Evolutionary conservation across 2,113 vertebrate species (phyloP).

Genomic region (Erythrocercus mccallii): DNA sequence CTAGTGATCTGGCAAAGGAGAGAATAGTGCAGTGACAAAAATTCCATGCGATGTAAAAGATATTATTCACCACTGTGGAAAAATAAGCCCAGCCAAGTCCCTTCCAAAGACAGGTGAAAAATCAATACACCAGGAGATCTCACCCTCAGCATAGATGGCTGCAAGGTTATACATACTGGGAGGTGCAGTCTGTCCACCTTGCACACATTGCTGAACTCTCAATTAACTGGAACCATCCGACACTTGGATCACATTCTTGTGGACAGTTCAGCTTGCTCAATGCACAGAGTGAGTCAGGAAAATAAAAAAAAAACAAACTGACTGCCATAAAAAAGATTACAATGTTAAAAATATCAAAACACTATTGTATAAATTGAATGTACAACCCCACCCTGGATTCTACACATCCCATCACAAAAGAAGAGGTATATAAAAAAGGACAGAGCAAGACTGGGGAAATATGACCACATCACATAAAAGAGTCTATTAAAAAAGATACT

Average conservation of each 20-base stretch:
- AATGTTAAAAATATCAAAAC: not conserved
- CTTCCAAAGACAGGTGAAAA: not conserved
- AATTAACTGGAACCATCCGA: not conserved
- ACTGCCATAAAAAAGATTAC: not conserved
- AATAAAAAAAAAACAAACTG: not conserved
- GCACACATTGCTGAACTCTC: not conserved
- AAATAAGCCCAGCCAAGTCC: not conserved
- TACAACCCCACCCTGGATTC: not conserved
- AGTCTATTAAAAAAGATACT: not conserved
- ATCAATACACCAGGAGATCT: not conserved
- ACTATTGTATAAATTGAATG: not conserved
- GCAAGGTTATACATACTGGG: not conserved
- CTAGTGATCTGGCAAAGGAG: not conserved
- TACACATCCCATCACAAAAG: not conserved
- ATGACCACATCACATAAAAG: not conserved
- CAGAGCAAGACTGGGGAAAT: not conserved
- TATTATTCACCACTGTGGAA: not conserved
- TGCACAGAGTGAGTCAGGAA: not conserved
- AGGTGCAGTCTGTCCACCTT: not conserved
- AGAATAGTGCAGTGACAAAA: not conserved
- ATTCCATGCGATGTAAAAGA: not conserved
- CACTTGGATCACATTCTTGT: not conserved
- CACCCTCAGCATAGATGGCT: not conserved
- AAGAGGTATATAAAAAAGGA: not conserved
- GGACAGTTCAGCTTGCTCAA: not conserved